phyloP scores from a whole-genome alignment of 92 coral and sea anemone species.

The Heliopora coerulea region DNA sequence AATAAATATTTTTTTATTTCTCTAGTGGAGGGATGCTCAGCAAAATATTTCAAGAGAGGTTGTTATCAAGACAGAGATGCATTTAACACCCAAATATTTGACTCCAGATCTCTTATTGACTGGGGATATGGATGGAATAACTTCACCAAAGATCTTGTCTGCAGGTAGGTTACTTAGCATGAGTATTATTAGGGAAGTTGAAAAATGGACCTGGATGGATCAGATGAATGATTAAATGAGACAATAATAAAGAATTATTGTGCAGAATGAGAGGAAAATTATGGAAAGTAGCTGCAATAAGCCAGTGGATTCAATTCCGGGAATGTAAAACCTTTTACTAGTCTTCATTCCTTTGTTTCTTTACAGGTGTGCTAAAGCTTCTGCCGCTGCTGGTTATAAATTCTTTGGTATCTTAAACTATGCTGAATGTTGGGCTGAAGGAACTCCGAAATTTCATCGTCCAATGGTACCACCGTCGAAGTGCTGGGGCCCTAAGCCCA shows the following conservation, averaged over 20 bases:
- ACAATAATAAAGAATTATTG: too few species aligned
- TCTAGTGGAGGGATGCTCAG: slow-evolving; percentile 17
- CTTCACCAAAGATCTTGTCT: slow-evolving; percentile 29
- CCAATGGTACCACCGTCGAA: slow-evolving; percentile 7
- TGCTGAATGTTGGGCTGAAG: slow-evolving; percentile 38
- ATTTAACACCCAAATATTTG: slow-evolving; percentile 24
- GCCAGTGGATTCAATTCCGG: too few species aligned
- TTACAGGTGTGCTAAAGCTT: slow-evolving; percentile 22
- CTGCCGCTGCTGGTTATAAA: slow-evolving; percentile 29
- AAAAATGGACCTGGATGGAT: too few species aligned
- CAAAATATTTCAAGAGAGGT: slow-evolving; percentile 28
- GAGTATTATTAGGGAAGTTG: too few species aligned
- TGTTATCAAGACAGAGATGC: slow-evolving; percentile 21
- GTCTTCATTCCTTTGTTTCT: neutral
- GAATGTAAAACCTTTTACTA: too few species aligned
- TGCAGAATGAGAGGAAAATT: neutral
- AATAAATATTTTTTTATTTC: neutral
- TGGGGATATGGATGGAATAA: slow-evolving; percentile 36
- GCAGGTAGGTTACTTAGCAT: slow-evolving; percentile 12
- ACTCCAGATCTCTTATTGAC: slow-evolving; percentile 3
- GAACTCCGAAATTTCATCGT: slow-evolving; percentile 16
- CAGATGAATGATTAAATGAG: too few species aligned
- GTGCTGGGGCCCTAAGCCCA: slow-evolving; percentile 30
- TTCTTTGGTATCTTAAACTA: slow-evolving; percentile 32
- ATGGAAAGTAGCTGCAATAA: neutral